These are phyloP conservation scores for Caerostris extrusa DNA, from an alignment of 1,140 invertebrate species.

Conservation along the genomic window DNA sequence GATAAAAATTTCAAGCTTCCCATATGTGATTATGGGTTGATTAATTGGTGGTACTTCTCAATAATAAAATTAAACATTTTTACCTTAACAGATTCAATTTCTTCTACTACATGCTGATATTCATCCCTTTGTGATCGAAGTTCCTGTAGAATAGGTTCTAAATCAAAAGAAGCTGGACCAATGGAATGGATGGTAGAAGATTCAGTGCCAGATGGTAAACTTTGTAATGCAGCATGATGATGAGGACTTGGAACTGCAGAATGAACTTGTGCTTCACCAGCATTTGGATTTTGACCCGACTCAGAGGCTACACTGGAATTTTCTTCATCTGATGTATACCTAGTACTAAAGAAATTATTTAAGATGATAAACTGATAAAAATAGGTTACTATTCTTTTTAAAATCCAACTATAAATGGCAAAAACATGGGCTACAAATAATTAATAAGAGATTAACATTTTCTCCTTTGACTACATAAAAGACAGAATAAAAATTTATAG, in stretches of 20 bases:
- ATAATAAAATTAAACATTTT: neutral
- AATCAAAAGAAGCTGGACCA: constrained; percentile 81
- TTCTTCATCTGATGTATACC: constrained; percentile 81
- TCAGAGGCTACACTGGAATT: constrained; percentile 82
- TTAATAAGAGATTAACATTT: too few relatives aligned
- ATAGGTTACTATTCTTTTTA: too few relatives aligned
- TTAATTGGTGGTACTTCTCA: neutral
- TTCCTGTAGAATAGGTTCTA: constrained; percentile 89
- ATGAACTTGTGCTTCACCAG: constrained; percentile 47
- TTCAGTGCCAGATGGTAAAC: constrained; percentile 76
- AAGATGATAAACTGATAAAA: too few relatives aligned
- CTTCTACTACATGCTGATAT: constrained; percentile 86
- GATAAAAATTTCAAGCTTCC: too few relatives aligned
- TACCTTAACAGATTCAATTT: constrained; percentile 83
- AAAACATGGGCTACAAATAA: too few relatives aligned
- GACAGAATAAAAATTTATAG: too few relatives aligned
- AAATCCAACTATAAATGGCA: too few relatives aligned
- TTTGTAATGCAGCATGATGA: constrained; percentile 66
- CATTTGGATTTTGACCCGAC: constrained; percentile 79
- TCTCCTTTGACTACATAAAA: too few relatives aligned
- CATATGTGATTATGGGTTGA: too few relatives aligned
- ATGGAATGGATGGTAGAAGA: constrained; percentile 71
- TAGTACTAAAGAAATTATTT: constrained; percentile 80
- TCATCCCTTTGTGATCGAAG: constrained; percentile 90
- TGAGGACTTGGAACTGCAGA: constrained; percentile 70